Evolutionary conservation across 2,797 vertebrate species (phyloP), one percentile per base, ranked within the genome.

Genomic region (Alca torda): DNA sequence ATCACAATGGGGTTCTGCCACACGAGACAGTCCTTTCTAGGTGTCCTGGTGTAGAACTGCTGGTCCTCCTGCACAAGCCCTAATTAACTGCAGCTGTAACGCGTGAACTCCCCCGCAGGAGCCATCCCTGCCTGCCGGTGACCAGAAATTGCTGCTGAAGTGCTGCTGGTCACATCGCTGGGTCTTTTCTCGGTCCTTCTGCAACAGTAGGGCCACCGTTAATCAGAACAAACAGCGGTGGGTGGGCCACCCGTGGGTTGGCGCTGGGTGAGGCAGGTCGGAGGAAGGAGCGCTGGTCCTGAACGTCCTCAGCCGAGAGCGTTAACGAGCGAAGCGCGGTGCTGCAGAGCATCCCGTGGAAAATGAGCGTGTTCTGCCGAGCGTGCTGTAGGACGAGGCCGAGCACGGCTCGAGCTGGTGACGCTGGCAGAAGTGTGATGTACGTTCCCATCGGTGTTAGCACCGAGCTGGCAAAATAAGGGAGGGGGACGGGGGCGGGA

Each of bases 231-330:
- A 65, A 39, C 39, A 43, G 60, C 2, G 19, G 15, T 30, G 33
- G 19, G 15, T 30, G 33, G 39, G 4, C n/a, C 8, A 0, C 18
- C 50, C 2, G 2, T 11, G 25, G 50, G 8, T 39, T 20, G n/a
- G n/a, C 7, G 2, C 23, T 15, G 19, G 19, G 61, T 35, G 61
- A 11, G 24, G 26, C 50, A 37, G 26, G 41, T 16, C 6, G n/a
- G 4, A 31, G 20, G 50, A 67, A 19, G 50, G 76, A 56, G 33
- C 26, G 1, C 33, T 46, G 51, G 16, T 30, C 76, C 61, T 19
- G 15, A 54, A 24, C 61, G 18, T 35, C 13, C 50, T 45, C 76
- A 30, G 50, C 61, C 61, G 9, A 19, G 39, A 8, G 51, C 33
- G 2, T 13, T 24, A 26, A 24, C 20, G 15, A 25, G 39, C 5